Evolutionary conservation across 2,888 invertebrate genomes (phyloP).

Genomic region (Maniola hyperantus): DNA sequence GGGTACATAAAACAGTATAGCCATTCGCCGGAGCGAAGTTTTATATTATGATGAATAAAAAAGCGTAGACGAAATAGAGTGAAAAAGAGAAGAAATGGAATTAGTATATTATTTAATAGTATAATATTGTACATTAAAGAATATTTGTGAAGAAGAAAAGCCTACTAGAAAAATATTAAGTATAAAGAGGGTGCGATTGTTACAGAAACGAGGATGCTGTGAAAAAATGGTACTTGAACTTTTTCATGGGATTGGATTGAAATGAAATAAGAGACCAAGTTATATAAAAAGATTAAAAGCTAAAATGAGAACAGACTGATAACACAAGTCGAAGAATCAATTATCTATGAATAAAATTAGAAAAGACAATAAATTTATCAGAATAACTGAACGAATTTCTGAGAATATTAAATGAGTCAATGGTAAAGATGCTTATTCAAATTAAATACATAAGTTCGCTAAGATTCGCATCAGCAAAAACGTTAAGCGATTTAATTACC

Average conservation of each 20-base stretch:
- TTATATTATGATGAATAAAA: not conserved
- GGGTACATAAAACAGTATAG: not conserved
- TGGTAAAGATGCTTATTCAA: not conserved
- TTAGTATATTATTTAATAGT: not conserved
- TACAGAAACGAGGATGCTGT: not conserved
- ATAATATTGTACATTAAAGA: no score
- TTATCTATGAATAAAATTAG: not conserved
- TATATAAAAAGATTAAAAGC: not conserved
- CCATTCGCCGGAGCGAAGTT: slow-evolving; percentile 5
- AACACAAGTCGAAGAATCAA: not conserved
- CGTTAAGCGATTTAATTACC: not conserved
- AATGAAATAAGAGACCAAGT: not conserved
- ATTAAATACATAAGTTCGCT: slow-evolving; percentile 7
- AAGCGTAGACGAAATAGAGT: not conserved
- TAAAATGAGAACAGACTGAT: not conserved
- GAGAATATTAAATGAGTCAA: slow-evolving; percentile 6
- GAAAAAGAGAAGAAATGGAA: not conserved
- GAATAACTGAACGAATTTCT: not conserved
- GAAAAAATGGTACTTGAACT: not conserved
- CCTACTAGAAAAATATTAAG: not conserved
- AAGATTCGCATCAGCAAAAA: slow-evolving; percentile 17
- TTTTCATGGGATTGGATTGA: no score
- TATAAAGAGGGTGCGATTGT: not conserved
- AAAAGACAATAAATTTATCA: not conserved
- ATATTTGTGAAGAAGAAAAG: not conserved